Evolutionary conservation across 2,113 vertebrate genomes (phyloP), one percentile per base, ranked within the genome.

Genomic region (Trachemys scripta): DNA sequence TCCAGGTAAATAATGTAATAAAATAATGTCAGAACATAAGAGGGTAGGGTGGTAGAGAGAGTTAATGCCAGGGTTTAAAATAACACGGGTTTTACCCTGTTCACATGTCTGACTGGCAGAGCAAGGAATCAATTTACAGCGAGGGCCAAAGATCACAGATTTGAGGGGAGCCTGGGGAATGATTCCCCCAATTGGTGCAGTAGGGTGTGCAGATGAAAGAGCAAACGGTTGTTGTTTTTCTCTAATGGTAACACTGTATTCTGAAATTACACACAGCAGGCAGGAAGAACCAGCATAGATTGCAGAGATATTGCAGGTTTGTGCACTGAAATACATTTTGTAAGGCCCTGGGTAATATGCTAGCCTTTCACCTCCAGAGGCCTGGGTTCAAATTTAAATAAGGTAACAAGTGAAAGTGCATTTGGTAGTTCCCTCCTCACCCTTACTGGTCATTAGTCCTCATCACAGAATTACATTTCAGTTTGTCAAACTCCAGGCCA

Each of bases 131-230:
- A 96, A 97, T 98, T 98, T 98, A 98, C 98, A 98, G 97, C 97
- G 96, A 97, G 94, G 98, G 97, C 98, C 97, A 98, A 98, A 98
- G 98, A 98, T 98, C 98, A 98, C 98, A 98, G 98, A 97, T 98
- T 98, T 98, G 98, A 98, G 98, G 98, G 97, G 97, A 93, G 56
- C 95, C 96, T 97, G 93, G 98, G 98, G 98, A 98, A 97, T 95
- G 95, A 98, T 97, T 96, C 94, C 96, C 97, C 97, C 96, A 96
- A 96, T 96, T 76, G 3, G 92, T 96, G 96, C 97, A 29, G 79
- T 97, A 96, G 97, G 96, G 96, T 97, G 97, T 95, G 97, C 93
- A 97, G 97, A 97, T 97, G 97, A 97, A 97, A 97, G 97, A 97
- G 93, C 89, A 92, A 95, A 94, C 83, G 96, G 38, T 47, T 97